Percentiles rank a stretch among this genome's conserved stretches.
These are phyloP conservation scores for Yponomeuta plumbellus DNA, from an alignment of 2,888 invertebrate species.

Conservation along the genomic window DNA sequence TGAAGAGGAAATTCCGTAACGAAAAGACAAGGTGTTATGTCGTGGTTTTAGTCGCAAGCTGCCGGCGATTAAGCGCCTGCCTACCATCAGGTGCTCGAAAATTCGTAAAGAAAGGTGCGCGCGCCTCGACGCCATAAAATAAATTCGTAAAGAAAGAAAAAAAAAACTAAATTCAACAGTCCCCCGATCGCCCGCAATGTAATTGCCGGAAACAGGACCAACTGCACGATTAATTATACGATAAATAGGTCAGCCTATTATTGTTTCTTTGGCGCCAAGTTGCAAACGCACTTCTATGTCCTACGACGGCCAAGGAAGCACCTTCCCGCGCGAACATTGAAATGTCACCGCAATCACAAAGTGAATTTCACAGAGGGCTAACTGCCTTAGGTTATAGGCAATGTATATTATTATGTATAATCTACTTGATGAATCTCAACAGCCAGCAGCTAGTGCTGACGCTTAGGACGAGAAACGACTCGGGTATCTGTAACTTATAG, in stretches of 20 bases:
- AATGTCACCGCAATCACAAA: constrained; percentile 22
- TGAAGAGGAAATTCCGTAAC: constrained; percentile 59
- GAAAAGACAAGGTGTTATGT: constrained; percentile 59
- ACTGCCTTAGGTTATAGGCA: no score
- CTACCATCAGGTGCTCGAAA: constrained; percentile 57
- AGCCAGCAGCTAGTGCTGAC: no score
- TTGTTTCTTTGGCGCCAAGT: constrained; percentile 40
- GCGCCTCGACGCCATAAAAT: constrained; percentile 35
- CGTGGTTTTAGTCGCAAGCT: constrained; percentile 40
- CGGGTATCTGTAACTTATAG: no score
- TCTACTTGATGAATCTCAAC: no score
- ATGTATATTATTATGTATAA: no score
- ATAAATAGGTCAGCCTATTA: constrained; percentile 60
- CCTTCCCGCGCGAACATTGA: constrained; percentile 46
- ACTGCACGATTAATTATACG: constrained; percentile 47
- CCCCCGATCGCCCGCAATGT: constrained; percentile 42
- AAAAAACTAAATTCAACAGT: constrained; percentile 41
- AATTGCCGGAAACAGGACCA: constrained; percentile 56
- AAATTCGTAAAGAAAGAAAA: constrained; percentile 43
- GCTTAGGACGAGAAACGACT: no score
- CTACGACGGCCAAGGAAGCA: constrained; percentile 37
- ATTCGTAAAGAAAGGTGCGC: constrained; percentile 63
- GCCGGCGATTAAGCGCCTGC: constrained; percentile 25
- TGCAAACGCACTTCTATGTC: constrained; percentile 38
- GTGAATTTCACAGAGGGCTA: no score